phyloP scores from a whole-genome alignment of 2,113 vertebrate genomes.

The Petroica traversi region DNA sequence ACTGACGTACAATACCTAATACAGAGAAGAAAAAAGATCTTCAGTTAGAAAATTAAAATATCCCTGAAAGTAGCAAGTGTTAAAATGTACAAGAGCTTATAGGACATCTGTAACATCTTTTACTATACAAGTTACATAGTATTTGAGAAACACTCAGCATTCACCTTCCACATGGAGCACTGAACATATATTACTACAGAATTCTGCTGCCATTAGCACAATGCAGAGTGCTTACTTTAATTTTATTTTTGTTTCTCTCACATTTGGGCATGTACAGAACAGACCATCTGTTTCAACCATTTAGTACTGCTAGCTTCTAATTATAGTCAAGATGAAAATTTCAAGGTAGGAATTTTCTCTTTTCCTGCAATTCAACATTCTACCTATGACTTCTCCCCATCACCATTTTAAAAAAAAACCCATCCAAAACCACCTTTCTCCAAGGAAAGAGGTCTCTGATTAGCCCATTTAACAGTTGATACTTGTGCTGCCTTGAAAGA shows the following conservation, averaged over 20 bases:
- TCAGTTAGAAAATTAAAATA: not conserved
- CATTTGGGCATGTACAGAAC: not conserved
- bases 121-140: not conserved
- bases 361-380: not conserved
- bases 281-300: not conserved
- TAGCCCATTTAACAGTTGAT: not conserved
- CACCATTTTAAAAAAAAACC: not conserved
- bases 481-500: not conserved
- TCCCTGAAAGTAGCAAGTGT: not conserved
- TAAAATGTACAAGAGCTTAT: not conserved
- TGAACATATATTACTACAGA: not conserved
- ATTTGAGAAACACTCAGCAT: not conserved
- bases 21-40: not conserved
- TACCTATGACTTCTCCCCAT: not conserved
- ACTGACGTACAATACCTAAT: conserved; percentile 85
- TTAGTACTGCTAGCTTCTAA: not conserved
- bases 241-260: not conserved
- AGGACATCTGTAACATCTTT: not conserved
- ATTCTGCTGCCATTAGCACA: not conserved
- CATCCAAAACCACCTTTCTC: not conserved
- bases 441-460: not conserved
- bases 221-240: not conserved
- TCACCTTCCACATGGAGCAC: not conserved
- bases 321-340: not conserved
- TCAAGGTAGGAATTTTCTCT: not conserved